phyloP scores from a whole-genome alignment of 2,113 vertebrate genomes.

The Misgurnus anguillicaudatus region DNA sequence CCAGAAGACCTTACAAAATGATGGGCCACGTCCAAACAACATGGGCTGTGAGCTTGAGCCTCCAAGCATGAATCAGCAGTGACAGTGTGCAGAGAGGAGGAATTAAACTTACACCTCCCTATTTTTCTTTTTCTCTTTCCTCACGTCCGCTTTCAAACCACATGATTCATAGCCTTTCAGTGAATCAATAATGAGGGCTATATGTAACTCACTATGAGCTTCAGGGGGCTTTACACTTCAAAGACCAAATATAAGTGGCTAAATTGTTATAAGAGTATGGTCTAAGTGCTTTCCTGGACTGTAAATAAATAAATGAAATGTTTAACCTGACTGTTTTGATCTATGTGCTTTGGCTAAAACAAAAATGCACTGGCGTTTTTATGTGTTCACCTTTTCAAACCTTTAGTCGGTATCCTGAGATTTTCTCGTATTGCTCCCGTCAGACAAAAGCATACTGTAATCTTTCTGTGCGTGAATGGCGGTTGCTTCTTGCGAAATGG shows the following conservation, averaged over 20 bases:
- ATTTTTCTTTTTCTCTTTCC: conserved; percentile 19
- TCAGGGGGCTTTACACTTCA: conserved; percentile 44
- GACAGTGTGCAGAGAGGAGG: conserved; percentile 7
- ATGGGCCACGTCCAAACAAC: not conserved
- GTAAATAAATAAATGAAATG: conserved; percentile 35
- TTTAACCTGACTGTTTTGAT: not conserved
- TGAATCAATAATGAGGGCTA: conserved; percentile 39
- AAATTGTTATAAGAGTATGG: conserved; percentile 26
- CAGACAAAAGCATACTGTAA: not conserved
- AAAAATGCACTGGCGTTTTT: not conserved
- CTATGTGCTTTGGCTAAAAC: conserved; percentile 17
- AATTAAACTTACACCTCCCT: conserved; percentile 8
- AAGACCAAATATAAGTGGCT: conserved; percentile 46
- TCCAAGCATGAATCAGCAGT: not conserved
- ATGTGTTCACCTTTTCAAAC: not conserved
- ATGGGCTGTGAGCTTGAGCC: not conserved
- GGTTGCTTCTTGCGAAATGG: conserved; percentile 1
- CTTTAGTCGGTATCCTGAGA: not conserved
- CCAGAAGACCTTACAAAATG: conserved; percentile 1
- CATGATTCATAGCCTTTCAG: conserved; percentile 46
- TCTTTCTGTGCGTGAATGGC: not conserved
- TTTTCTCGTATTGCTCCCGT: not conserved
- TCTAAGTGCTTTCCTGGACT: conserved; percentile 27
- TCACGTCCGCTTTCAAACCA: not conserved
- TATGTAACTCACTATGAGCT: conserved; percentile 21